Percentiles rank a stretch among this genome's conserved stretches.
Evolutionary conservation across 2,113 vertebrate genomes (phyloP).

Genomic region (Lagopus muta): DNA sequence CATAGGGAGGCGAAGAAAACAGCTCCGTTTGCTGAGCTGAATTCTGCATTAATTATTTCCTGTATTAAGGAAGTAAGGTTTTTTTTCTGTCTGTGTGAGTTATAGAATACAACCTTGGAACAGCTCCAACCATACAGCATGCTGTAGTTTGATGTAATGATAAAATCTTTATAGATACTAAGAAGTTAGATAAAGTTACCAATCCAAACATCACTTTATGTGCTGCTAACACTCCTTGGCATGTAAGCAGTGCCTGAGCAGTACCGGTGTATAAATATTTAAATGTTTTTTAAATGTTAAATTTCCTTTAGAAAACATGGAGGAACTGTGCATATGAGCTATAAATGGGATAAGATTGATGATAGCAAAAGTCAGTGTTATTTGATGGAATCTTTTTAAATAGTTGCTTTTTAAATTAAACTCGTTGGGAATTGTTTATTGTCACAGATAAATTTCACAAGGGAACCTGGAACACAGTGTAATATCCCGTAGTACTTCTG

Average conservation of each 20-base stretch:
- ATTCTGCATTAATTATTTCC: not conserved
- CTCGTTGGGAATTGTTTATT: not conserved
- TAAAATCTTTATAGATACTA: not conserved
- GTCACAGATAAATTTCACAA: not conserved
- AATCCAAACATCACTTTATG: not conserved
- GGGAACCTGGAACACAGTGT: not conserved
- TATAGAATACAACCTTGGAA: not conserved
- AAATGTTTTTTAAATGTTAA: not conserved
- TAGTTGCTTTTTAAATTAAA: not conserved
- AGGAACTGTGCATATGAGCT: not conserved
- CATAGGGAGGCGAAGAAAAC: not conserved
- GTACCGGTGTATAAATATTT: not conserved
- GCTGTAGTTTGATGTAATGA: not conserved
- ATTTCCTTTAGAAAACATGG: not conserved
- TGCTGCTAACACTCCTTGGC: not conserved
- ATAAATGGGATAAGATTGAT: not conserved
- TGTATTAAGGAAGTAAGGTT: not conserved
- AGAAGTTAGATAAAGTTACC: not conserved
- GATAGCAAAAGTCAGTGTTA: not conserved
- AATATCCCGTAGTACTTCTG: not conserved
- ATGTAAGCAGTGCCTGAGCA: not conserved
- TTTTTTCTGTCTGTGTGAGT: not conserved
- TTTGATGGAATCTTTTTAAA: slow-evolving; percentile 1
- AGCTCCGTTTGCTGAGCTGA: not conserved
- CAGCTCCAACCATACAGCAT: not conserved